Evolutionary conservation across 2,888 invertebrate genomes (phyloP).

Genomic region (Sesamia inferens): DNA sequence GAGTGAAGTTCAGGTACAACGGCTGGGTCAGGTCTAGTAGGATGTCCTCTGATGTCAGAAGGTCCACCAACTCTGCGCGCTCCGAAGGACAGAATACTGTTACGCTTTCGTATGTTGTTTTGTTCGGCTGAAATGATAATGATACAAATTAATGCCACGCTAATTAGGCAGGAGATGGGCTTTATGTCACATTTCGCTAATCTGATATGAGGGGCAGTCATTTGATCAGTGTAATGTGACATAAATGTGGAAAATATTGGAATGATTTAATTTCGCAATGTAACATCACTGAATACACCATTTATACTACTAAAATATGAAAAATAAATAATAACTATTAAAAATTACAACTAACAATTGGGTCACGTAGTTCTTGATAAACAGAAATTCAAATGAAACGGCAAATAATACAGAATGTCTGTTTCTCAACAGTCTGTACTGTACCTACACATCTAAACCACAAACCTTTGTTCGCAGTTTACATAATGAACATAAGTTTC

Average conservation of each 20-base stretch:
- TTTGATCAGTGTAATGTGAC: background rate
- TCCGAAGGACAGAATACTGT: conserved; percentile 96
- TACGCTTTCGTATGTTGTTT: conserved; percentile 94
- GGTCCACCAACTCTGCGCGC: conserved; percentile 92
- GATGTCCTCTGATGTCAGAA: conserved; percentile 93
- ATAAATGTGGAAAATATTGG: background rate
- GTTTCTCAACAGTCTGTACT: background rate
- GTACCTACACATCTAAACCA: background rate
- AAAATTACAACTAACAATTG: too few species aligned
- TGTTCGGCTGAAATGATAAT: conserved; percentile 92
- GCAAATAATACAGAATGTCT: background rate
- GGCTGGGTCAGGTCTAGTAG: conserved; percentile 95
- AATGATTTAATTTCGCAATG: background rate
- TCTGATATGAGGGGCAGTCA: background rate
- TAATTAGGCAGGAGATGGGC: background rate
- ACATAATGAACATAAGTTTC: background rate
- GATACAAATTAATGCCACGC: conserved; percentile 4
- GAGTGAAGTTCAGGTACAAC: conserved; percentile 96
- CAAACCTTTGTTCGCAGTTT: background rate
- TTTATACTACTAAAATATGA: background rate
- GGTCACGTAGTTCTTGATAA: background rate
- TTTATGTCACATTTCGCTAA: background rate
- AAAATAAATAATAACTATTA: too few species aligned
- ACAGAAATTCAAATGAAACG: background rate
- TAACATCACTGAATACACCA: background rate